phyloP scores from a whole-genome alignment of 2,888 invertebrate species.

The Catonia carolina region DNA sequence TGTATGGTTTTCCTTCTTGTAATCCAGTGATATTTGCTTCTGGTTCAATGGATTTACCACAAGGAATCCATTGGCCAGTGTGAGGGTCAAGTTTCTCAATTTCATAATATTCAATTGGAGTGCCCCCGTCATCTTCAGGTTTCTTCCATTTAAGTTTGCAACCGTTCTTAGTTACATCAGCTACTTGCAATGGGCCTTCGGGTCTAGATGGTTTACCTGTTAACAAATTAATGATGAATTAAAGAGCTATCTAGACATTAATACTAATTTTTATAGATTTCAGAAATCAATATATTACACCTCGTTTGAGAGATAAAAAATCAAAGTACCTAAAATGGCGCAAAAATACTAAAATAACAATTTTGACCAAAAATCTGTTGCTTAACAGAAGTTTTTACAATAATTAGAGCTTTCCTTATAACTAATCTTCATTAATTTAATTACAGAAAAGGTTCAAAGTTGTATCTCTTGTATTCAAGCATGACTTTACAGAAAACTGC shows the following conservation, averaged over 20 bases:
- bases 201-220: constrained; percentile 43
- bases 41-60: constrained; percentile 77
- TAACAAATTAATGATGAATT: constrained; percentile 5
- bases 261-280: too few relatives aligned
- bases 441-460: too few relatives aligned
- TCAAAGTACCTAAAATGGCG: not conserved
- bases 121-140: constrained; percentile 92
- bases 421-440: too few relatives aligned
- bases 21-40: constrained; percentile 78
- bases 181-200: constrained; percentile 78
- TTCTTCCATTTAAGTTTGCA: constrained; percentile 89
- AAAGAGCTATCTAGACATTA: not conserved
- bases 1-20: constrained; percentile 93
- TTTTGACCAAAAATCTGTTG: too few relatives aligned
- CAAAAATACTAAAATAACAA: too few relatives aligned
- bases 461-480: too few relatives aligned
- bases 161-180: constrained; percentile 84
- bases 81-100: constrained; percentile 92
- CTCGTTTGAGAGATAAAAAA: not conserved
- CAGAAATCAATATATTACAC: too few relatives aligned
- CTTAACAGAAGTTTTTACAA: too few relatives aligned
- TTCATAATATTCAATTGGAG: constrained; percentile 89
- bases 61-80: constrained; percentile 89
- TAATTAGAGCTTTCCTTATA: too few relatives aligned
- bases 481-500: too few relatives aligned